Evolutionary conservation across 2,113 vertebrate species (phyloP), one percentile per base, ranked within the genome.

Genomic region (Mus pahari): DNA sequence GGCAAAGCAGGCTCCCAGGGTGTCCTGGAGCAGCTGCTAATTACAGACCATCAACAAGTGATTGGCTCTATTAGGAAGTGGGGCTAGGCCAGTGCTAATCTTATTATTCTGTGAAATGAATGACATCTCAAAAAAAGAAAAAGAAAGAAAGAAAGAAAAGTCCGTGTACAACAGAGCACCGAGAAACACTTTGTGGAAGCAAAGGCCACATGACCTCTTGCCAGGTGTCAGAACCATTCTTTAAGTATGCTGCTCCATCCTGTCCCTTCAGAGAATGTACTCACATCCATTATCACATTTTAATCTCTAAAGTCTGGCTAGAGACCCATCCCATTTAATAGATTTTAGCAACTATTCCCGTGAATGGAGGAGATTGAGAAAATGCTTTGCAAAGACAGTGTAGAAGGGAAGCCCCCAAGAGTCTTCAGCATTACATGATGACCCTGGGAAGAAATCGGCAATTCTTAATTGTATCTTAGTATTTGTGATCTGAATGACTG

Each of bases 21-120:
- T 2, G 10, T 95, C 84, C 58, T 74, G 68, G 58, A 92, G 64
- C 50, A 89, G 81, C 86, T 96, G 95, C 66, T 97, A 94, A 95
- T 95, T 96, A 90, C 70, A 91, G 39, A 9, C 71, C 81, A 73
- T 90, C 82, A 95, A 31, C 13, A 1, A 75, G 50, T 17, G n/a
- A 75, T 48, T 14, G 1, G 31, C 28, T 83, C n/a, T 48, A 2
- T 90, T 93, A 88, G 36, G 10, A 94, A 82, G 73, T 68, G 68
- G 82, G 87, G 64, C 33, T 19, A 9, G 20, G 20, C 42, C 12
- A 53, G 33, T 26, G 81, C 74, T 93, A 62, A 92, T 45, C 31
- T 50, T 50, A 3, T 88, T 90, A 87, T 5, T 7, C 75, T 94
- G 55, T 83, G 71, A 95, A 73, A 28, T 45, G 50, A 92, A 53